Evolutionary conservation across 2,888 invertebrate genomes (phyloP).

Genomic region (Lissonota sp.): DNA sequence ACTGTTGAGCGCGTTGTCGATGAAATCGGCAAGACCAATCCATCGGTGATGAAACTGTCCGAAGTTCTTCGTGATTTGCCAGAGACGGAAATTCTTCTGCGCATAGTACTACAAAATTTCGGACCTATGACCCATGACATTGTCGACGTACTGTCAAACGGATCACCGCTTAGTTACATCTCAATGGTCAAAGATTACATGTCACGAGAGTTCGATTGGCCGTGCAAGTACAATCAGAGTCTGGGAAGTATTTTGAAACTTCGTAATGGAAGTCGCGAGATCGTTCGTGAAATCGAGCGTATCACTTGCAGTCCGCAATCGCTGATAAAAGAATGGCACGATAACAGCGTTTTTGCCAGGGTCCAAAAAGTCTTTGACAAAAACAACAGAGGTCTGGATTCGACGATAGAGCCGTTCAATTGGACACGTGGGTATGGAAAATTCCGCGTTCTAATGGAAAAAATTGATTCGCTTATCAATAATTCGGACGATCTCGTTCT

Average conservation of each 20-base stretch:
- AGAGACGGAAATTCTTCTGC: constrained; percentile 74
- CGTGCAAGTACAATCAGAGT: constrained; percentile 83
- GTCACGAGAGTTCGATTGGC: constrained; percentile 84
- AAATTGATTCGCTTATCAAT: constrained; percentile 69
- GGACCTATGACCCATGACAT: constrained; percentile 73
- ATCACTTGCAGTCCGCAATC: constrained; percentile 83
- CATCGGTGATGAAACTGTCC: constrained; percentile 61
- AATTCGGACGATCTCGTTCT: constrained; percentile 65
- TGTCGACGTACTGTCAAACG: constrained; percentile 72
- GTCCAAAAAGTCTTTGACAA: constrained; percentile 68
- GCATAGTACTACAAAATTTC: constrained; percentile 72
- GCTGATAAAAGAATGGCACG: constrained; percentile 84
- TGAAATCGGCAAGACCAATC: constrained; percentile 71
- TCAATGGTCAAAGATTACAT: constrained; percentile 83
- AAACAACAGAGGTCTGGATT: constrained; percentile 62
- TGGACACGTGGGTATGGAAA: constrained; percentile 78
- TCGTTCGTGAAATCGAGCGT: constrained; percentile 84
- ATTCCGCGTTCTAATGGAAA: constrained; percentile 73
- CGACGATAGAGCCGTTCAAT: constrained; percentile 72
- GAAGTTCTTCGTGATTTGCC: constrained; percentile 73
- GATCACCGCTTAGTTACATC: constrained; percentile 74
- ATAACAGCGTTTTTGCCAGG: constrained; percentile 72
- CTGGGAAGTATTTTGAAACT: constrained; percentile 81
- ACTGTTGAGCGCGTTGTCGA: constrained; percentile 74
- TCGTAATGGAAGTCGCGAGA: constrained; percentile 77